A percentile compares a stretch with the other conserved stretches of the same genome.
These are phyloP conservation scores for Triplophysa dalaica DNA, from an alignment of 2,113 vertebrate species.

Conservation along the genomic window DNA sequence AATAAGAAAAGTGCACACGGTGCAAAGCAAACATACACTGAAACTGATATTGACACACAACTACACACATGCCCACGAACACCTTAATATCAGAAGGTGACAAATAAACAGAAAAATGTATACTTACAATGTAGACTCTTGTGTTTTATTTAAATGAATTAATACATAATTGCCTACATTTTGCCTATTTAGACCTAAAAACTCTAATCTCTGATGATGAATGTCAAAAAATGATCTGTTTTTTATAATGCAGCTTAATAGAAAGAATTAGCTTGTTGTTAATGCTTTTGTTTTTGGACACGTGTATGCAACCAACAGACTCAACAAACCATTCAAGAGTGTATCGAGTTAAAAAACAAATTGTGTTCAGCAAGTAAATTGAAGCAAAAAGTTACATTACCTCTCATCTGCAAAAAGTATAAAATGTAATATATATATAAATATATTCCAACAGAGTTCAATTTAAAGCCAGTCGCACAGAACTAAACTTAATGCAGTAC, in stretches of 20 bases:
- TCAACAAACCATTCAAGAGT: background rate
- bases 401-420: background rate
- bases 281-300: background rate
- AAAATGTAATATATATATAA: conserved; percentile 7
- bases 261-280: background rate
- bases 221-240: too few relatives aligned
- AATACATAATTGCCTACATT: background rate
- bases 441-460: conserved; percentile 21
- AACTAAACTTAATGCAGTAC: conserved; percentile 62
- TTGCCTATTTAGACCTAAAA: too few relatives aligned
- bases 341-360: background rate
- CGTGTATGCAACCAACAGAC: background rate
- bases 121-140: conserved; percentile 40
- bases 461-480: conserved; percentile 51
- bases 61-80: conserved; percentile 47
- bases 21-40: conserved; percentile 45
- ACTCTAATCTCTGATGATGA: too few relatives aligned
- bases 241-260: background rate
- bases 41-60: conserved; percentile 59
- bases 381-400: background rate
- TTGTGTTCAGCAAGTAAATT: background rate
- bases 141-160: conserved; percentile 33
- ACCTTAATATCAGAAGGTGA: conserved; percentile 62
- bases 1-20: conserved; percentile 60
- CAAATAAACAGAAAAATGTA: conserved; percentile 70